phyloP scores from a whole-genome alignment of 53 echinoderm and acorn worm genomes.

The Paracentrotus lividus region DNA sequence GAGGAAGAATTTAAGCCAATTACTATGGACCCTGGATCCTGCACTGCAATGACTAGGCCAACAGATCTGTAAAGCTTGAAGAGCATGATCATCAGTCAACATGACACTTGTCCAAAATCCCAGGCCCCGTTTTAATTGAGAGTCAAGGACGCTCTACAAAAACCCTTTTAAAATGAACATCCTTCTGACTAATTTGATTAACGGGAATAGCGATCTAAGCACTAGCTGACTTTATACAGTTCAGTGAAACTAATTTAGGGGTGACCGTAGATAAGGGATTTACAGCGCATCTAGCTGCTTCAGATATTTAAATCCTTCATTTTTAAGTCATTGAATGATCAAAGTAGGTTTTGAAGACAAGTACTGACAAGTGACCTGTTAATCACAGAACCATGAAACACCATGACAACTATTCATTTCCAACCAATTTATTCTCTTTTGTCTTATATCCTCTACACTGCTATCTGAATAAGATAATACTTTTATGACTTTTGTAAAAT shows the following conservation, averaged over 20 bases:
- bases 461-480: no score
- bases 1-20: no score
- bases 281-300: not conserved
- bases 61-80: not conserved
- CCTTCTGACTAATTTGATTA: slow-evolving; percentile 31
- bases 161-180: slow-evolving; percentile 37
- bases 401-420: not conserved
- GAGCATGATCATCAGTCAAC: slow-evolving; percentile 36
- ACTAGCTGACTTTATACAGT: not conserved
- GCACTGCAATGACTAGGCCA: no score
- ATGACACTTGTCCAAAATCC: not conserved
- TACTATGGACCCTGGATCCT: no score
- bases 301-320: no score
- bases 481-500: no score
- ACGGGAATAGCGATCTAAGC: not conserved
- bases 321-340: no score
- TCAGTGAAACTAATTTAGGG: not conserved
- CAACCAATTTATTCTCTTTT: not conserved
- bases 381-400: not conserved
- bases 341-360: not conserved
- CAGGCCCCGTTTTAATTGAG: slow-evolving; percentile 32
- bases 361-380: not conserved
- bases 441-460: not conserved
- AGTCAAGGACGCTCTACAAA: slow-evolving; percentile 43
- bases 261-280: not conserved